Conservation (phyloP, 2,797 vertebrate species). For the Gymnothorax javanicus region DNA sequence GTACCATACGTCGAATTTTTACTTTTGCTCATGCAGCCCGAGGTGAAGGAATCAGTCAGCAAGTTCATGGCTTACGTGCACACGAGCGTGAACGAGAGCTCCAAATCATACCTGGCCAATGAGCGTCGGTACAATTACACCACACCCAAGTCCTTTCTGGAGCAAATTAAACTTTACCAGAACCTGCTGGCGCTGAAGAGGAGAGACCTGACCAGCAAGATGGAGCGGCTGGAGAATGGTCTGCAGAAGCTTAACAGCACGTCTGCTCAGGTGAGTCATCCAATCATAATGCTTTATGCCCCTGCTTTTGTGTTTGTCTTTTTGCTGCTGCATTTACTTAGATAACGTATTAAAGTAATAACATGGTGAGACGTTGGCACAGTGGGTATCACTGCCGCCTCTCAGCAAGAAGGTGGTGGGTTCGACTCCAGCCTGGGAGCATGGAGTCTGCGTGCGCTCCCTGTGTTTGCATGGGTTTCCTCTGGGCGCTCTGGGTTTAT, state of each 20-base stretch:
- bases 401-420: too few relatives aligned
- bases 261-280: slow-evolving; percentile 79
- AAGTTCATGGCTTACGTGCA: slow-evolving; percentile 96
- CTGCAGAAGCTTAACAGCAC: slow-evolving; percentile 91
- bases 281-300: not conserved
- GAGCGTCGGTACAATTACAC: slow-evolving; percentile 93
- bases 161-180: slow-evolving; percentile 91
- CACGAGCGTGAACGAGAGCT: slow-evolving; percentile 82
- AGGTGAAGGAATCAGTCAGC: slow-evolving; percentile 85
- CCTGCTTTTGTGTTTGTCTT: not conserved
- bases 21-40: slow-evolving; percentile 56
- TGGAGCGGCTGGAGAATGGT: slow-evolving; percentile 87
- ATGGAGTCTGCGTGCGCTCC: too few relatives aligned
- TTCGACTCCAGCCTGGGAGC: too few relatives aligned
- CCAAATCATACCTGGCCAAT: slow-evolving; percentile 80
- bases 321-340: not conserved
- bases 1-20: not conserved
- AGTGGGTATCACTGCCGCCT: too few relatives aligned
- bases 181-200: slow-evolving; percentile 78
- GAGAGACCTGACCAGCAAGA: slow-evolving; percentile 80
- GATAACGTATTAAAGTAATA: not conserved
- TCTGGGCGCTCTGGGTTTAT: too few relatives aligned
- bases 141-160: slow-evolving; percentile 95
- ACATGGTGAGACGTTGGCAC: too few relatives aligned
- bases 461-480: too few relatives aligned